Evolutionary conservation across 2,113 vertebrate species (phyloP), one percentile per base, ranked within the genome.

Genomic region (Regulus satrapa): DNA sequence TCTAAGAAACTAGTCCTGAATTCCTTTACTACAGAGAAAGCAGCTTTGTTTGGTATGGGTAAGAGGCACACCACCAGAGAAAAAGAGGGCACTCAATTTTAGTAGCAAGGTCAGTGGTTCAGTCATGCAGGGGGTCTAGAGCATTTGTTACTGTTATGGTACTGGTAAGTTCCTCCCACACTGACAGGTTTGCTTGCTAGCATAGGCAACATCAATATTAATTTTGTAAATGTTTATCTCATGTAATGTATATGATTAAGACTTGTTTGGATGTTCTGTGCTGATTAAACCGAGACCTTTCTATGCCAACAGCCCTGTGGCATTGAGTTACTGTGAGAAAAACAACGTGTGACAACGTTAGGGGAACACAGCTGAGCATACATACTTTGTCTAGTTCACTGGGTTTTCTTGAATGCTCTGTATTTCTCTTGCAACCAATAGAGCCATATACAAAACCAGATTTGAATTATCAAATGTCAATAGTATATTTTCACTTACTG

Each of bases 171-270:
- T 87, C 78, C 56, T 61, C 95, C 82, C 29, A 66, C 63, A 79
- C 29, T 85, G 87, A 72, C 74, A 88, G 66, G 77, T 87, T 92
- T 82, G 29, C 87, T 94, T 76, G 45, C 72, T 92, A 71, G 64
- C n/a, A 48, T 59, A 77, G 85, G 48, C 69, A 91, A 51, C 73
- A 89, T 96, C 85, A 76, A 91, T 95, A 95, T 94, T 93, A 95
- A 94, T 91, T 95, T 74, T 72, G 51, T 71, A 94, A 95, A 95
- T 96, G 90, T 92, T 90, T 95, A 74, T 96, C 94, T 91, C 85
- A 92, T 92, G 71, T 93, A 96, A 85, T 81, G 93, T 94, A 95
- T 95, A 91, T 29, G 46, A 92, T 93, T 92, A 96, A 87, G 83
- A 85, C 59, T 94, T 89, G 59, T 89, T 92, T 94, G 79, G 88